These are phyloP conservation scores for Drosophila falleni DNA, from an alignment of 2,888 invertebrate species.

Conservation along the genomic window DNA sequence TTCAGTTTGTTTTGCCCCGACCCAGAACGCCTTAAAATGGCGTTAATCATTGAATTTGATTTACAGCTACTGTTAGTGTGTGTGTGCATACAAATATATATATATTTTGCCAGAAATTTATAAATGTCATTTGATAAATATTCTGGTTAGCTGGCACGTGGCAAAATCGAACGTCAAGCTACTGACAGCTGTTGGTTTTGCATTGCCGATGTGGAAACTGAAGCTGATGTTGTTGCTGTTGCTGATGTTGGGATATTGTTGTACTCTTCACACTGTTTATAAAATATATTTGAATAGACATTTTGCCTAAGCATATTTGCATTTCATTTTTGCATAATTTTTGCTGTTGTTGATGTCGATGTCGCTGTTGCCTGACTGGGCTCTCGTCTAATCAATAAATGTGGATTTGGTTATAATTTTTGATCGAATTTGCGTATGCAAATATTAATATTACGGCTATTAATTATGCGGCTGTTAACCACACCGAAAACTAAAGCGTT, in stretches of 20 bases:
- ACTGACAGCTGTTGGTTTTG: constrained; percentile 74
- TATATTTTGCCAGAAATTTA: constrained; percentile 47
- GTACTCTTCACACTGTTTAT: constrained; percentile 53
- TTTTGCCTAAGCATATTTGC: constrained; percentile 73
- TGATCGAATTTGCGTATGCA: constrained; percentile 59
- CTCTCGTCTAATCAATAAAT: constrained; percentile 24
- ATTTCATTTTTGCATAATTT: constrained; percentile 68
- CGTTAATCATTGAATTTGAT: constrained; percentile 64
- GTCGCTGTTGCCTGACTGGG: background rate
- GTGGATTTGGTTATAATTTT: constrained; percentile 38
- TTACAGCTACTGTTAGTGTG: constrained; percentile 33
- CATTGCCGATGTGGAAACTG: constrained; percentile 39
- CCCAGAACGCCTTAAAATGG: constrained; percentile 12
- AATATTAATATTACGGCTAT: constrained; percentile 54
- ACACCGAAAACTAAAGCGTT: constrained; percentile 20
- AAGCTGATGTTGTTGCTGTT: background rate
- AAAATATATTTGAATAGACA: constrained; percentile 70
- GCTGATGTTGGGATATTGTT: constrained; percentile 12
- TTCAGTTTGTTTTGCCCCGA: constrained; percentile 6
- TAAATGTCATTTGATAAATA: constrained; percentile 63
- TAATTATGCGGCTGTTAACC: constrained; percentile 56
- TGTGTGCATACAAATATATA: constrained; percentile 29
- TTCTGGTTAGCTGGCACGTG: constrained; percentile 30
- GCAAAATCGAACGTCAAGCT: constrained; percentile 58
- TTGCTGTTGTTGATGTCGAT: constrained; percentile 3